Evolutionary conservation across 2,113 vertebrate genomes (phyloP), one percentile per base, ranked within the genome.

Genomic region (Alouatta palliata): DNA sequence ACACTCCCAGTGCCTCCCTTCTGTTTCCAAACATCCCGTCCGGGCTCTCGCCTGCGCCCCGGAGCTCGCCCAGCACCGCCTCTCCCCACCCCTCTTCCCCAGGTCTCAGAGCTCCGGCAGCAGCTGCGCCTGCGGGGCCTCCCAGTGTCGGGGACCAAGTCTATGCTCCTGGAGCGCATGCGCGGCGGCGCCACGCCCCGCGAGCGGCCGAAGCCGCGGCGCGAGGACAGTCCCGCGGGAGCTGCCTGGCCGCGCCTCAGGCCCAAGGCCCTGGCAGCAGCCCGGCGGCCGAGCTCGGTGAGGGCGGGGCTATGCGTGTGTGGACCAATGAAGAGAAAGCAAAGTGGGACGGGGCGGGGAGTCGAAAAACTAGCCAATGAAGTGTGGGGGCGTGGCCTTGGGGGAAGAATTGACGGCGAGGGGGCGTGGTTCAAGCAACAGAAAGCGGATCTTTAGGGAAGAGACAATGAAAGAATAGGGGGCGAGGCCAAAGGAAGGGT

Each of bases 51-150:
- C 43, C 52, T 47, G 68, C 11, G 3, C 56, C 87, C 47, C 5
- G 8, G 61, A 77, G 30, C 56, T 43, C 4, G 27, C 73, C 40
- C 70, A 80, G 91, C 54, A 71, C 43, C 11, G 17, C 71, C 40
- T 95, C 54, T 82, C 27, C 75, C 64, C 8, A 7, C 16, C 45
- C 45, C 45, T 17, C 21, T 47, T 27, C 76, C 45, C 75, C 98
- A 99, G 99, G 99, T 99, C 95, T 99, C 99, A 1, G 99, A 99
- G 98, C 98, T 99, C 73, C 98, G 99, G 5, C 99, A 99, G 96
- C 99, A 99, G 97, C 98, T 99, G 90, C 99, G 99, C 37, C 99
- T 99, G 97, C 98, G 99, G 3, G 99, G 99, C 90, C 99, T 99
- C 79, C 99, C 99, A 0, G 99, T 99, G 82, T 99, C 99, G 0